phyloP scores from a whole-genome alignment of 92 coral and sea anemone genomes.

The Plumapathes pennacea region DNA sequence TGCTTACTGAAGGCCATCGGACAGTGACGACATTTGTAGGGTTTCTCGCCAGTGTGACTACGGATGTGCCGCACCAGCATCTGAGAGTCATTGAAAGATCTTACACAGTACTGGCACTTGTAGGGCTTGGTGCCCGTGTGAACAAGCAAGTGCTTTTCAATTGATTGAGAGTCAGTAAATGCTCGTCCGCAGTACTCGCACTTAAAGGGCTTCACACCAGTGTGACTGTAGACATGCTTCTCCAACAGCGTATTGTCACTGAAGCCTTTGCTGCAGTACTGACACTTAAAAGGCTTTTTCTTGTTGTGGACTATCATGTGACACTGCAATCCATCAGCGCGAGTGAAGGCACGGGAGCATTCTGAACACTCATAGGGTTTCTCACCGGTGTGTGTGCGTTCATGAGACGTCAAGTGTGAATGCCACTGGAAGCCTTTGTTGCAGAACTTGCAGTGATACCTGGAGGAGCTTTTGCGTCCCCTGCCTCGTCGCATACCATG shows the following conservation, averaged over 20 bases:
- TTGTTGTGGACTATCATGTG: constrained; percentile 92
- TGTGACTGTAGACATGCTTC: constrained; percentile 82
- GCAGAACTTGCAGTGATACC: constrained; percentile 79
- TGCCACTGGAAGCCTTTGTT: constrained; percentile 93
- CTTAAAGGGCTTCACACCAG: constrained; percentile 91
- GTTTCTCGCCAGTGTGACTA: constrained; percentile 94
- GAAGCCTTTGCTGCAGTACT: constrained; percentile 76
- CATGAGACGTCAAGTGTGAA: constrained; percentile 88
- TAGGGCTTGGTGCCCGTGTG: constrained; percentile 80
- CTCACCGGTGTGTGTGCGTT: constrained; percentile 92
- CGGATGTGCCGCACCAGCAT: constrained; percentile 92
- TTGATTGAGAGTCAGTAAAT: constrained; percentile 86
- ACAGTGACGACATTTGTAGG: constrained; percentile 91
- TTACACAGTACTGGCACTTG: constrained; percentile 89
- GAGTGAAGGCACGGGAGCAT: constrained; percentile 82
- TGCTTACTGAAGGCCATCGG: constrained; percentile 96
- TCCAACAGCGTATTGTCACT: constrained; percentile 78
- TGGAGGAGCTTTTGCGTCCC: constrained; percentile 43
- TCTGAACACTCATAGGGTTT: constrained; percentile 85
- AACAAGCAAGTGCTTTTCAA: constrained; percentile 79
- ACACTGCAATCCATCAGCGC: constrained; percentile 96
- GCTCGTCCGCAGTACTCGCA: constrained; percentile 92
- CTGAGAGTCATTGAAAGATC: constrained; percentile 85
- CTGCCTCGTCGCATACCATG: constrained; percentile 28
- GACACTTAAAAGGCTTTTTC: constrained; percentile 75